Percentiles rank a stretch among this genome's conserved stretches.
phyloP scores from a whole-genome alignment of 2,797 vertebrate genomes.

The Euphonia xanthogaster region DNA sequence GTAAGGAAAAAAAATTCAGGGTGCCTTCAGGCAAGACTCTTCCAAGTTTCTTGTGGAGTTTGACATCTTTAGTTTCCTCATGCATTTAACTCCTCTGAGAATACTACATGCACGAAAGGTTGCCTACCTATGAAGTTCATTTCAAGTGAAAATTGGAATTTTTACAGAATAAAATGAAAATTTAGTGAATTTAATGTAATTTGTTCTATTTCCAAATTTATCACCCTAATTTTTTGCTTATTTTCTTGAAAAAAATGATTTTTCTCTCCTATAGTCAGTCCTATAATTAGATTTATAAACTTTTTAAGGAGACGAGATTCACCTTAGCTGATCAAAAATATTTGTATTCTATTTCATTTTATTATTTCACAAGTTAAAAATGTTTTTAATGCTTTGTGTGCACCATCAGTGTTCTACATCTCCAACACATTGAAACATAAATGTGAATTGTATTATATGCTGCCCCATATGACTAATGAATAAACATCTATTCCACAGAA shows the following conservation, averaged over 20 bases:
- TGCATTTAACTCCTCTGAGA: not conserved
- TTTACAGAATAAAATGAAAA: not conserved
- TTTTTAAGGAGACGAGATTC: not conserved
- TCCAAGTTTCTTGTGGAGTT: not conserved
- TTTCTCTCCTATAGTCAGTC: not conserved
- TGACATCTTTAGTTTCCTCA: not conserved
- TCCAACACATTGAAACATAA: not conserved
- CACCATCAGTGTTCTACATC: not conserved
- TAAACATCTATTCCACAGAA: not conserved
- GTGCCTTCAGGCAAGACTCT: not conserved
- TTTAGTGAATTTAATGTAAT: not conserved
- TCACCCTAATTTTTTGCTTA: not conserved
- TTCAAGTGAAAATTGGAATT: not conserved
- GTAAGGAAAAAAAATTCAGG: not conserved
- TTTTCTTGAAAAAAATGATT: not conserved
- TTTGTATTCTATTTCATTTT: not conserved
- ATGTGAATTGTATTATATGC: not conserved
- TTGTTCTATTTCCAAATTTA: not conserved
- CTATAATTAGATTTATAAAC: not conserved
- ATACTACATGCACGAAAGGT: not conserved
- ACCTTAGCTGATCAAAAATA: not conserved
- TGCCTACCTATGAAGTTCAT: not conserved
- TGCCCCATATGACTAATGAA: not conserved
- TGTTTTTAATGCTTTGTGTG: accelerated
- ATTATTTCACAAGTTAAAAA: not conserved